Conservation (phyloP, 2,797 vertebrate genomes). For the Rhinophrynus dorsalis region DNA sequence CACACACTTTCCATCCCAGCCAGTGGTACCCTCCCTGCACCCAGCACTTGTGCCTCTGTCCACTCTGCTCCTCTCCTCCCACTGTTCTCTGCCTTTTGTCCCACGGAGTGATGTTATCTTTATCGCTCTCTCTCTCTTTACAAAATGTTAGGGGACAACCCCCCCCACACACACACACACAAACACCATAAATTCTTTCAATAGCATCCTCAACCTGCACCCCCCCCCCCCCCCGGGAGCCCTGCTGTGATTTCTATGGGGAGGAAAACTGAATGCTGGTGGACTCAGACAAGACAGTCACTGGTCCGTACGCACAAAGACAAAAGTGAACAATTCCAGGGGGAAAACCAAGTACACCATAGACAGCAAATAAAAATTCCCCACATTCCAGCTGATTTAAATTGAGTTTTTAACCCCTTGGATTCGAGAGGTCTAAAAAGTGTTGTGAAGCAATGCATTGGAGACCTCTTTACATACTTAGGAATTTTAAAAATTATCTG, state of each 20-base stretch:
- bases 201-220: conserved; percentile 19
- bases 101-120: not conserved
- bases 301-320: not conserved
- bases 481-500: no score
- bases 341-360: no score
- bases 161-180: no score
- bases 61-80: not conserved
- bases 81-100: not conserved
- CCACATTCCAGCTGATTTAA: no score
- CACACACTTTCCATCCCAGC: no score
- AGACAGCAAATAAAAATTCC: no score
- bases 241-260: not conserved
- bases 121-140: conserved; percentile 1
- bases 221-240: conserved; percentile 18
- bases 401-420: no score
- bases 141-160: not conserved
- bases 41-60: not conserved
- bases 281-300: not conserved
- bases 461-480: no score
- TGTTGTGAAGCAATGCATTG: no score
- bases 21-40: not conserved
- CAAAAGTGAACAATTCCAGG: no score
- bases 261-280: not conserved
- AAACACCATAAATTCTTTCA: conserved; percentile 6
- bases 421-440: no score